Evolutionary conservation across 1,140 invertebrate species (phyloP).

Genomic region (Pentalonia nigronervosa): DNA sequence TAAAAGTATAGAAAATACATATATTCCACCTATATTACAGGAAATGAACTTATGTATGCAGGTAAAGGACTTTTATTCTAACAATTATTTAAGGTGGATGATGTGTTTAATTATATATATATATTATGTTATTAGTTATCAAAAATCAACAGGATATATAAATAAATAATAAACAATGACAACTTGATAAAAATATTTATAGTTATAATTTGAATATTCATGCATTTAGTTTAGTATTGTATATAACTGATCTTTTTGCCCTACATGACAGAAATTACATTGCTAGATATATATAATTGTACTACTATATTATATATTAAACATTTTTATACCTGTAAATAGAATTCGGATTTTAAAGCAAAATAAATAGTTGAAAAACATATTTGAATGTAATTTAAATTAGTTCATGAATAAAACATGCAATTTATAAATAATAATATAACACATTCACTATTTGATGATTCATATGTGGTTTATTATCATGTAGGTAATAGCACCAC

Average conservation of each 20-base stretch:
- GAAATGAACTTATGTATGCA: background rate
- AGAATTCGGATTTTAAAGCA: too few species aligned
- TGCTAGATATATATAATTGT: background rate
- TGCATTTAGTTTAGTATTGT: background rate
- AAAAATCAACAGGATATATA: background rate
- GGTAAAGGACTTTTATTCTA: background rate
- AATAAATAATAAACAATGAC: background rate
- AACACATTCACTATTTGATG: too few species aligned
- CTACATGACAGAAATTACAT: background rate
- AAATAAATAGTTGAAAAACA: too few species aligned
- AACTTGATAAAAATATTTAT: background rate
- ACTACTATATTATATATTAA: background rate
- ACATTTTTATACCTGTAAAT: too few species aligned
- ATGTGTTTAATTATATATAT: too few species aligned
- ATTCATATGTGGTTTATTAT: too few species aligned
- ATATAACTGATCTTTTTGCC: background rate
- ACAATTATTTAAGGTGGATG: background rate
- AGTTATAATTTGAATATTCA: background rate
- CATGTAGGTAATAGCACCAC: too few species aligned
- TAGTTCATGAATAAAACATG: too few species aligned
- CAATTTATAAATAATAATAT: too few species aligned
- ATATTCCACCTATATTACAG: background rate
- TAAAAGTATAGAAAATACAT: slow-evolving; percentile 38
- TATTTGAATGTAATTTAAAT: too few species aligned
- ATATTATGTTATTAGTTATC: background rate